Percentiles rank a stretch among this genome's conserved stretches.
Conservation (phyloP, 2,113 vertebrate species). For the Geococcyx californianus region DNA sequence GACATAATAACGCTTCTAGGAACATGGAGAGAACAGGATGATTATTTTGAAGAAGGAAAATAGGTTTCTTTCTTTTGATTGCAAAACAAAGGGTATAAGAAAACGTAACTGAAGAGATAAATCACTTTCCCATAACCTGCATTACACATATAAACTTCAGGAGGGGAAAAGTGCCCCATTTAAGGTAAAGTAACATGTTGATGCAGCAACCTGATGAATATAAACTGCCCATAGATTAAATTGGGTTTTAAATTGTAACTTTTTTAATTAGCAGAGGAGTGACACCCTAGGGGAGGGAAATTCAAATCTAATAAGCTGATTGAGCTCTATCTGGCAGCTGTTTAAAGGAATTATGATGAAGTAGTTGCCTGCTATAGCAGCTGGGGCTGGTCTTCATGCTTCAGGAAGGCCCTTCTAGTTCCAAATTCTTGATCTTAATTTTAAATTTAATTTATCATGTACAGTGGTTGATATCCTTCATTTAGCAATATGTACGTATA, state of each 20-base stretch:
- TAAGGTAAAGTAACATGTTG: background rate
- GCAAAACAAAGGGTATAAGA: background rate
- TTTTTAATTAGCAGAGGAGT: background rate
- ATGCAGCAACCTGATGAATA: background rate
- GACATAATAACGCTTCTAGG: background rate
- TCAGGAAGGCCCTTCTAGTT: background rate
- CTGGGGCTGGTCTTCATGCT: background rate
- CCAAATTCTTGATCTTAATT: background rate
- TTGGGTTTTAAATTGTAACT: slow-evolving; percentile 1
- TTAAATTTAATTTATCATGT: background rate
- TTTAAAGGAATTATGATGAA: background rate
- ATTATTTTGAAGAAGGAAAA: slow-evolving; percentile 4
- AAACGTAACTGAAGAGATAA: background rate
- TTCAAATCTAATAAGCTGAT: background rate
- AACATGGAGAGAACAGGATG: background rate
- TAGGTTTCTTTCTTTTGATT: background rate
- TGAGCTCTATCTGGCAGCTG: background rate
- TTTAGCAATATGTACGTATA: background rate
- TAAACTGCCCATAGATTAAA: slow-evolving; percentile 10
- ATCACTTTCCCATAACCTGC: background rate
- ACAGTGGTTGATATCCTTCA: background rate
- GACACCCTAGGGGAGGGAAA: background rate
- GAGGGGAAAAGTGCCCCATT: background rate
- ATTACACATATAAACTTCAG: background rate
- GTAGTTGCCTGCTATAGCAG: background rate